phyloP scores from a whole-genome alignment of 1,140 invertebrate genomes.

The Solenopsis invicta region DNA sequence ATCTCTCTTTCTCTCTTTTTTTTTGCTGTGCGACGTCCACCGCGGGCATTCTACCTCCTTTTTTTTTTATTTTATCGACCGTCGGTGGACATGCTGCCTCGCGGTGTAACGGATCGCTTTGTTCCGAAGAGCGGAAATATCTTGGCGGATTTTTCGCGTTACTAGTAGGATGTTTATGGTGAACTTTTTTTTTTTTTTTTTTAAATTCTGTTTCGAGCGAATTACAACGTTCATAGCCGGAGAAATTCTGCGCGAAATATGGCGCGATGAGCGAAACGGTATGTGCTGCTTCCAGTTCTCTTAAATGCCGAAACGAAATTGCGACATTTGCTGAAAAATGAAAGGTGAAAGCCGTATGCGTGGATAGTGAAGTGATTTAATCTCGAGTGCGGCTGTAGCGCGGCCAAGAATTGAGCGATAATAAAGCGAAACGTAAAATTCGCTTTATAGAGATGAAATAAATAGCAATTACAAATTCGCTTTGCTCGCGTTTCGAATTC shows the following conservation, averaged over 20 bases:
- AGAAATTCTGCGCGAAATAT: slow-evolving; percentile 20
- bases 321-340: slow-evolving; percentile 21
- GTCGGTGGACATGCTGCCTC: slow-evolving; percentile 32
- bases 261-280: slow-evolving; percentile 8
- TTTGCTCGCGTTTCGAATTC: neutral
- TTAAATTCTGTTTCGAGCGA: neutral
- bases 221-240: neutral
- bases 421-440: neutral
- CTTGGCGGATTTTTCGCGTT: slow-evolving; percentile 53
- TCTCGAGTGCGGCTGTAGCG: neutral
- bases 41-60: neutral
- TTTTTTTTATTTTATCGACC: slow-evolving; percentile 57
- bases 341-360: slow-evolving; percentile 30
- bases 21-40: neutral
- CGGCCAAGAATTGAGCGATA: slow-evolving; percentile 22
- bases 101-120: slow-evolving; percentile 44
- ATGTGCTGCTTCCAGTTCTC: neutral
- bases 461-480: neutral
- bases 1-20: neutral
- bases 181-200: neutral
- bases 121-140: slow-evolving; percentile 51
- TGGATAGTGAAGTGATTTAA: neutral
- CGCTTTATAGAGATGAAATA: neutral
- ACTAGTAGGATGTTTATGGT: slow-evolving; percentile 36
- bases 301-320: slow-evolving; percentile 22